Conservation (phyloP, 2,113 vertebrate species). For the Manacus vitellinus region DNA sequence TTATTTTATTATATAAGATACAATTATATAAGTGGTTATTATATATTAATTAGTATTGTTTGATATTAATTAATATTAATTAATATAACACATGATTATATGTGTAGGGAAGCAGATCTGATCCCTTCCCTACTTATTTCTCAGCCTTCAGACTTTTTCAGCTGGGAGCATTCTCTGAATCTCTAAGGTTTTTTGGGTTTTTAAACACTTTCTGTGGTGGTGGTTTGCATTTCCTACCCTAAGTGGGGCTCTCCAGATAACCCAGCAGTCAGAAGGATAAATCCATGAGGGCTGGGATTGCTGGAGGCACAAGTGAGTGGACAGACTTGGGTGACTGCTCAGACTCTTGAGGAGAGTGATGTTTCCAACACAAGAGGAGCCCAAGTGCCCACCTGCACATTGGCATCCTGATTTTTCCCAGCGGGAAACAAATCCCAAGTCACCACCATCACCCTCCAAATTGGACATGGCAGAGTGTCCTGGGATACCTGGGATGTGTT, state of each 20-base stretch:
- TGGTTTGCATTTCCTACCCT: neutral
- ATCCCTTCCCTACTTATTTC: neutral
- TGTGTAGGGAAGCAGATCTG: neutral
- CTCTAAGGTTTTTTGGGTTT: neutral
- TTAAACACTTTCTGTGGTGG: neutral
- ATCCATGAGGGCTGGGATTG: neutral
- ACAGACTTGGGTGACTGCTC: neutral
- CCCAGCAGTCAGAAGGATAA: neutral
- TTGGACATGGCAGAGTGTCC: neutral
- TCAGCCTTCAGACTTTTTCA: neutral
- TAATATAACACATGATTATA: no score
- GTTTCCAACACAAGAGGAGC: fast-evolving
- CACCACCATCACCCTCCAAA: neutral
- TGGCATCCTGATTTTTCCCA: neutral
- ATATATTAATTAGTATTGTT: no score
- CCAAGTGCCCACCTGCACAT: no score
- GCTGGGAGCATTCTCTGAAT: neutral
- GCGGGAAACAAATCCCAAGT: neutral
- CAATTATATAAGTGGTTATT: no score
- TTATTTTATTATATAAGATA: neutral
- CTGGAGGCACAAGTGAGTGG: neutral
- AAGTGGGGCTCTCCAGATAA: no score
- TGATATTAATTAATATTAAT: no score
- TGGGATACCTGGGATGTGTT: neutral
- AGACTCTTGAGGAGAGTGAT: neutral